Evolutionary conservation across 2,888 invertebrate species (phyloP), one percentile per base, ranked within the genome.

Genomic region (Cheilosia vernalis): DNA sequence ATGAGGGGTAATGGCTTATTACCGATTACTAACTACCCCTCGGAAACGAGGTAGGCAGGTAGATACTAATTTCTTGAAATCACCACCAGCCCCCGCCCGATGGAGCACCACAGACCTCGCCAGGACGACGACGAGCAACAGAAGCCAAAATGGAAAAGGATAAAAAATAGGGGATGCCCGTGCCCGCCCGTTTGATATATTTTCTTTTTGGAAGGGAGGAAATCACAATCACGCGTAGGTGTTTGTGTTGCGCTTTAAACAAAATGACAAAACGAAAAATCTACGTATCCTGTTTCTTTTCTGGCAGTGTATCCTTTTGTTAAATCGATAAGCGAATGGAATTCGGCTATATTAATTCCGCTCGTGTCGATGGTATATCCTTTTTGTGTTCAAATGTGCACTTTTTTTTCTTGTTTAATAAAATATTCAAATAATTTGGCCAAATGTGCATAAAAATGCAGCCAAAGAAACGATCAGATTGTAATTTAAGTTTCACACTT

Each of bases 401-500:
- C 49, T 44, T 40, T 56, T 27, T 27, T 7, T 56, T 27, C 6
- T 7, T 27, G 27, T 27, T 19, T 24, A 19, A 9, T 13, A 19
- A 44, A 9, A 27, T 1, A 27, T 72, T 47, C 47, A 24, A 66
- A 66, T 63, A 33, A 42, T 33, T 1, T 44, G 27, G 10, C 27
- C 15, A n/a, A n/a, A 13, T 47, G 21, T 56, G 70, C 40, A 55
- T 30, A 77, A 61, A 61, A 30, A n/a, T 61, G 53, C n/a, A 73
- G 13, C 56, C 33, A 51, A 64, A 24, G 42, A 64, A n/a, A 58
- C 51, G 47, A 51, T 73, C 63, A 53, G 60, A 53, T 76, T 24
- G 13, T 87, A 84, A 84, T 79, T 86, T 61, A 33, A 85, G 67
- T 87, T 88, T 87, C 88, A 91, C 87, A 92, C 92, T 92, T 92